These are phyloP conservation scores for Arizona elegans DNA, from an alignment of 2,113 vertebrate genomes.

Conservation along the genomic window DNA sequence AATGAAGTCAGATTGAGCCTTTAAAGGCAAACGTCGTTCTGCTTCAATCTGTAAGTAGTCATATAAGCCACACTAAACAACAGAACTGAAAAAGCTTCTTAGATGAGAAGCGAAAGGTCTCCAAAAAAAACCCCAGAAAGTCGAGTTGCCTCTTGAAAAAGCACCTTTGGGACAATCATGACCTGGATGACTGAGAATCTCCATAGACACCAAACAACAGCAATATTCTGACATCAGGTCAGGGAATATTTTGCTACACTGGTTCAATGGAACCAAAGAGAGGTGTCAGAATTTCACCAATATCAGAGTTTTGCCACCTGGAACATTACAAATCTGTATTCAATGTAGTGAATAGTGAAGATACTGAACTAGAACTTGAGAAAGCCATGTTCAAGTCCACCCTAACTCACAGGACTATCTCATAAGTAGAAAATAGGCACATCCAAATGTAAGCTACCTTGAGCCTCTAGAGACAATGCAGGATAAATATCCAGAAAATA, in stretches of 20 bases:
- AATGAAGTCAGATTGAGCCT: not conserved
- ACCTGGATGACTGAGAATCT: too few relatives aligned
- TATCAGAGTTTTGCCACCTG: not conserved
- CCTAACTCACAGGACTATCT: not conserved
- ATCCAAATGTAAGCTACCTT: not conserved
- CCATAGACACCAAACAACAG: not conserved
- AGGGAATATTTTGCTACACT: not conserved
- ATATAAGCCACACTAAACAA: not conserved
- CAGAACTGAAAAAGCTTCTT: too few relatives aligned
- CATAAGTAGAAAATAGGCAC: not conserved
- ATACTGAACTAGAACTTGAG: not conserved
- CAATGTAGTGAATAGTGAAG: not conserved
- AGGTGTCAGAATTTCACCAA: not conserved
- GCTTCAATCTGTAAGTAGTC: not conserved
- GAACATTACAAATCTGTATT: not conserved
- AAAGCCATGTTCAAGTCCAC: not conserved
- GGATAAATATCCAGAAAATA: not conserved
- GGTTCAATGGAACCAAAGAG: not conserved
- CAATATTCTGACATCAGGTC: not conserved
- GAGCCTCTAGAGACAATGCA: not conserved
- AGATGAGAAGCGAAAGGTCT: too few relatives aligned
- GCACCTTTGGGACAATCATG: too few relatives aligned
- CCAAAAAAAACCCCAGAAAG: too few relatives aligned
- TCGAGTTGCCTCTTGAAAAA: too few relatives aligned
- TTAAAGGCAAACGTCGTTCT: conserved; percentile 13